Evolutionary conservation across 2,113 vertebrate species (phyloP).

Genomic region (Pterocles orientalis): DNA sequence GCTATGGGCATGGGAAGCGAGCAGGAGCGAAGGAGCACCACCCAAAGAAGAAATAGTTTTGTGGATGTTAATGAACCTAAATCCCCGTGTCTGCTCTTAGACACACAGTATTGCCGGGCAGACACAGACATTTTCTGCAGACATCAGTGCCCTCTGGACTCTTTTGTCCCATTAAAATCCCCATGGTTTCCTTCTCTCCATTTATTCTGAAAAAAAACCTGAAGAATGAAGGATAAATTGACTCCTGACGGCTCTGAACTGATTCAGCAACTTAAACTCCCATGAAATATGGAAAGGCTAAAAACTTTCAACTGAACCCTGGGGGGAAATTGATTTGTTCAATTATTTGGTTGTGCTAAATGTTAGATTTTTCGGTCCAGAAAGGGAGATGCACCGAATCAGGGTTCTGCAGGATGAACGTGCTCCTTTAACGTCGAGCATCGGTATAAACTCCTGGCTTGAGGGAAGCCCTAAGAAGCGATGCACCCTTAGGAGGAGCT

Average conservation of each 20-base stretch:
- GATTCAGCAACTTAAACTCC: not conserved
- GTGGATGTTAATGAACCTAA: not conserved
- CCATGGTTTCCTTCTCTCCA: rapidly evolving
- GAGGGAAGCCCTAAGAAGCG: not conserved
- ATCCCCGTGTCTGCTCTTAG: not conserved
- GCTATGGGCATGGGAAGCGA: not conserved
- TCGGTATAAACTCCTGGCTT: not conserved
- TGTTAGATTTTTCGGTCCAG: not conserved
- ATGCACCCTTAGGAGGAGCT: not conserved
- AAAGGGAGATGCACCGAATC: not conserved
- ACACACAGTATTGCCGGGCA: not conserved
- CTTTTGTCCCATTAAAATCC: not conserved
- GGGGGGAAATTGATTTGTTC: not conserved
- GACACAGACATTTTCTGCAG: not conserved
- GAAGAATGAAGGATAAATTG: not conserved
- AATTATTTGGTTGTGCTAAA: not conserved
- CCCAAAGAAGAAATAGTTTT: not conserved
- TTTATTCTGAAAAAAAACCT: too few species aligned
- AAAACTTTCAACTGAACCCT: not conserved
- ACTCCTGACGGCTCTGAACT: not conserved
- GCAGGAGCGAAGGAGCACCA: not conserved
- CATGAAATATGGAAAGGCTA: not conserved
- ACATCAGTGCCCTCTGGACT: not conserved
- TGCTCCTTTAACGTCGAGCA: not conserved
- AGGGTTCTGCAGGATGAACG: rapidly evolving